phyloP scores from a whole-genome alignment of 2,888 invertebrate species.

The Callosobruchus maculatus region DNA sequence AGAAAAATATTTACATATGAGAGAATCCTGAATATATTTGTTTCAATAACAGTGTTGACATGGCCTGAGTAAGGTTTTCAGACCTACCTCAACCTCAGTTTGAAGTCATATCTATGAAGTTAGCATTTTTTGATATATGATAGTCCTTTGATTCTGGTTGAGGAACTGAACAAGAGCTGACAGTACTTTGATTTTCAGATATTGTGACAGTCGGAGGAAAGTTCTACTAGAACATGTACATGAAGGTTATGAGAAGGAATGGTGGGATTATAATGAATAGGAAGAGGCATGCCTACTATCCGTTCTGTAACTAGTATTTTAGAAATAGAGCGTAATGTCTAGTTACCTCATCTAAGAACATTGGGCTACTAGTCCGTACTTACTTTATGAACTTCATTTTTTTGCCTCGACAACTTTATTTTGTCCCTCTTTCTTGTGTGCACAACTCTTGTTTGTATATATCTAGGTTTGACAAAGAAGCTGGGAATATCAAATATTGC shows the following conservation, averaged over 20 bases:
- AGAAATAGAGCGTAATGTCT: slow-evolving; percentile 32
- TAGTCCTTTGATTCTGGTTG: no score
- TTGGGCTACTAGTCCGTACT: slow-evolving; percentile 19
- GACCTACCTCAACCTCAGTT: no score
- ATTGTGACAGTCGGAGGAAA: slow-evolving; percentile 95
- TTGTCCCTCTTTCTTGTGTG: background rate
- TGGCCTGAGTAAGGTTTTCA: no score
- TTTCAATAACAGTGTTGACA: no score
- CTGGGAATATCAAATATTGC: no score
- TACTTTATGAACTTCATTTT: slow-evolving; percentile 1
- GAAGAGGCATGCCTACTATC: slow-evolving; percentile 18
- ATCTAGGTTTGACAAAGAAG: no score
- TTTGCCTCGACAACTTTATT: background rate
- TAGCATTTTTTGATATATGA: no score
- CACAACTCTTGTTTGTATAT: no score
- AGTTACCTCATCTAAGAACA: slow-evolving; percentile 28
- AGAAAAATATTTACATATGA: no score
- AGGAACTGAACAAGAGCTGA: no score
- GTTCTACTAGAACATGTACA: slow-evolving; percentile 95
- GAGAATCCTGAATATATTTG: no score
- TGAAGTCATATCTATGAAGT: no score
- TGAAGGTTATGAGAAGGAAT: slow-evolving; percentile 97
- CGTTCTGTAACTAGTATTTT: slow-evolving; percentile 33
- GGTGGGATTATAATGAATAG: slow-evolving; percentile 95
- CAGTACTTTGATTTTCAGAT: slow-evolving; percentile 69